Conservation (phyloP, 92 coral and sea anemone species). For the Hydrozoanthus gracilis region DNA sequence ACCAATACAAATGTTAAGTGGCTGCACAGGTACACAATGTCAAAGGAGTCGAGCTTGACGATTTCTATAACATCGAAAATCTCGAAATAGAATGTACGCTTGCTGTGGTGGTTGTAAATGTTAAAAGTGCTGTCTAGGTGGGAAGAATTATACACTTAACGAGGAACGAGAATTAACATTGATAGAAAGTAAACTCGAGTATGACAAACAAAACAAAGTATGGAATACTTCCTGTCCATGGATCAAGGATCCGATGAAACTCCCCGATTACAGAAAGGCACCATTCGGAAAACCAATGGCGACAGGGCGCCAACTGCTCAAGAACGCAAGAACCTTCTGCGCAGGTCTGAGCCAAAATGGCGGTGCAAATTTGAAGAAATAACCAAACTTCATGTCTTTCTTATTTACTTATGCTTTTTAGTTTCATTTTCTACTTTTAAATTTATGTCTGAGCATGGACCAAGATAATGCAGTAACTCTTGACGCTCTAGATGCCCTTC, state of each 20-base stretch:
- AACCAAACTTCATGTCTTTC: too few species aligned
- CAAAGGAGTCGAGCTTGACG: slow-evolving; percentile 4
- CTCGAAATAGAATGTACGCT: background rate
- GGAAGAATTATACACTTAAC: slow-evolving; percentile 37
- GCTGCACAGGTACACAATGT: slow-evolving; percentile 6
- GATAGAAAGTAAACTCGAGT: slow-evolving; percentile 31
- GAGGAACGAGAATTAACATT: slow-evolving; percentile 40
- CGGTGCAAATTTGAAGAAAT: too few species aligned
- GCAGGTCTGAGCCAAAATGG: too few species aligned
- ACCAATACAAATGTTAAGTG: slow-evolving; percentile 6
- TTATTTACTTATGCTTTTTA: too few species aligned
- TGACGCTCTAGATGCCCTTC: too few species aligned
- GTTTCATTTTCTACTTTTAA: too few species aligned
- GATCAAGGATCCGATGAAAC: slow-evolving; percentile 31
- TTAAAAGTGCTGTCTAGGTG: slow-evolving; percentile 28
- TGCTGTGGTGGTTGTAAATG: slow-evolving; percentile 40
- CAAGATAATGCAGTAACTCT: too few species aligned
- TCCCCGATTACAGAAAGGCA: slow-evolving; percentile 28
- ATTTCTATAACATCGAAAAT: background rate
- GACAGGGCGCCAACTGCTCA: slow-evolving; percentile 16
- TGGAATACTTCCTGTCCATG: slow-evolving; percentile 37
- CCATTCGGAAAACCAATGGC: slow-evolving; percentile 7
- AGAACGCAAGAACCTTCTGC: too few species aligned
- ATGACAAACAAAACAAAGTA: slow-evolving; percentile 42
- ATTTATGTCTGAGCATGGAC: too few species aligned